These are phyloP conservation scores for Steatornis caripensis DNA, from an alignment of 2,113 vertebrate genomes.

Conservation along the genomic window DNA sequence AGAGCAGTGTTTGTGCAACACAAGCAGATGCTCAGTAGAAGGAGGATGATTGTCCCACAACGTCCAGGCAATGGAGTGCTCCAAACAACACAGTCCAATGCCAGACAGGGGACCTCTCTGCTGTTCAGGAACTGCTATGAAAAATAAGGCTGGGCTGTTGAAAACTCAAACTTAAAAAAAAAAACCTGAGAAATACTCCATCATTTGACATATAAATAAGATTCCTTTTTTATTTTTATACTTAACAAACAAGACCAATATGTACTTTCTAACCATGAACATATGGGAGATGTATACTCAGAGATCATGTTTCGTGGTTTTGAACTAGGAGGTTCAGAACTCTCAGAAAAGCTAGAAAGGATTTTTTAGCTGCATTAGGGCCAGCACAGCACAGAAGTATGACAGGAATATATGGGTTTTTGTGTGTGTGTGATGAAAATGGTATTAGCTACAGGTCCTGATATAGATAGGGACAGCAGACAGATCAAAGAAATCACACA, in stretches of 20 bases:
- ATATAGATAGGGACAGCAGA: background rate
- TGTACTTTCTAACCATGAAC: background rate
- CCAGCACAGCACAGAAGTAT: background rate
- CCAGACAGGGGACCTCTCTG: background rate
- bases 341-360: background rate
- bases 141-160: background rate
- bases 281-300: background rate
- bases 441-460: background rate
- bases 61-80: background rate
- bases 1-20: conserved; percentile 17
- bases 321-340: background rate
- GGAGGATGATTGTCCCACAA: background rate
- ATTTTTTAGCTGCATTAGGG: background rate
- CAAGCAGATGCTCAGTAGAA: background rate
- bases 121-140: background rate
- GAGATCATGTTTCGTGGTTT: background rate
- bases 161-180: background rate
- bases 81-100: background rate
- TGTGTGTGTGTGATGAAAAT: background rate
- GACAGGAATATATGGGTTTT: background rate
- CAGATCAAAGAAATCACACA: background rate
- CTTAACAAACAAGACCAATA: background rate
- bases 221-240: background rate
- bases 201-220: background rate
- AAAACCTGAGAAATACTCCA: background rate